Conservation (phyloP, 2,113 vertebrate species). For the Sapayoa aenigma region DNA sequence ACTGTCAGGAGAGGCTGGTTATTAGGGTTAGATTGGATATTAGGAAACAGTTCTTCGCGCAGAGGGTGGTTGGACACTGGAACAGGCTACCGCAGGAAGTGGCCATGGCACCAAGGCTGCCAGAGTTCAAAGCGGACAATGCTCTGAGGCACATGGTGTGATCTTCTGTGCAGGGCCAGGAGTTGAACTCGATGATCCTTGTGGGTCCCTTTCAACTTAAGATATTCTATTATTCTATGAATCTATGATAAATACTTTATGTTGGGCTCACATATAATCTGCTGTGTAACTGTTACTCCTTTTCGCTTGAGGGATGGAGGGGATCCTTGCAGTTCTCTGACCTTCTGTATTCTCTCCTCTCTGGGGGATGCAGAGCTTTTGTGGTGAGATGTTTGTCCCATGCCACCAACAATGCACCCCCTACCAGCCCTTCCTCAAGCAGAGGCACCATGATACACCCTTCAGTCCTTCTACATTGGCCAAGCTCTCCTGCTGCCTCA, state of each 20-base stretch:
- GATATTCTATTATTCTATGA: neutral
- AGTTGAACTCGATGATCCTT: neutral
- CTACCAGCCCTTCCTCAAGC: neutral
- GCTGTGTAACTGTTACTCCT: neutral
- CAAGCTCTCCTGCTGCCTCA: neutral
- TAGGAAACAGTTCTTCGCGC: neutral
- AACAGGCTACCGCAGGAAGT: neutral
- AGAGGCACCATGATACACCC: neutral
- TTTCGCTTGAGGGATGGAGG: neutral
- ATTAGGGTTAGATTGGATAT: neutral
- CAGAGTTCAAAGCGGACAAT: neutral
- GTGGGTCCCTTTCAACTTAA: neutral
- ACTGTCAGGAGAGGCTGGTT: neutral
- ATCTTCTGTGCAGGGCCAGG: neutral
- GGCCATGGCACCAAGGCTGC: neutral
- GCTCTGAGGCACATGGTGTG: neutral
- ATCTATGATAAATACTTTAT: neutral
- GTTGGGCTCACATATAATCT: neutral
- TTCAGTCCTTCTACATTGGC: neutral
- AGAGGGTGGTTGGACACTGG: neutral
- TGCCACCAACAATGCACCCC: fast-evolving
- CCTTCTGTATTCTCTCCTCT: neutral
- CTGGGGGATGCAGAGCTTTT: neutral
- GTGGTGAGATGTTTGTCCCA: fast-evolving
- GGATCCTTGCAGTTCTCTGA: neutral